Conservation (phyloP, 1,140 invertebrate genomes). For the Plectus sambesii region DNA sequence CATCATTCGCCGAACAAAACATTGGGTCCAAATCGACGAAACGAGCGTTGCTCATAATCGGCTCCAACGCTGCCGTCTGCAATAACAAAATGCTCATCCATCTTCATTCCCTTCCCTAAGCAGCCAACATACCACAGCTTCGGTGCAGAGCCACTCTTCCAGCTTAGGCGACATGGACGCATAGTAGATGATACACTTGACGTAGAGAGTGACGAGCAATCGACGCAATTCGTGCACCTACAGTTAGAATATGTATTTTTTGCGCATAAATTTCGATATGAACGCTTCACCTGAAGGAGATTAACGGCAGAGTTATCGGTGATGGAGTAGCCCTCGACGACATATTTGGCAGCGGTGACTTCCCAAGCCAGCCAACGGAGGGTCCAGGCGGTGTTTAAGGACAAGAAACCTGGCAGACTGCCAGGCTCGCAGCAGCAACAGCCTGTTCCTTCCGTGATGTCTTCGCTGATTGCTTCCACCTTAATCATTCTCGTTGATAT, state of each 20-base stretch:
- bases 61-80: constrained; percentile 57
- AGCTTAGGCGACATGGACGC: constrained; percentile 73
- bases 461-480: constrained; percentile 93
- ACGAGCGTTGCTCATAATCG: constrained; percentile 58
- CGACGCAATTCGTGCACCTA: constrained; percentile 81
- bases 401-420: constrained; percentile 73
- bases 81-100: constrained; percentile 5
- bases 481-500: too few relatives aligned
- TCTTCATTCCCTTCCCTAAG: constrained; percentile 60
- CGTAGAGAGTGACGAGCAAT: constrained; percentile 90
- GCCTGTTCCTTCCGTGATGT: constrained; percentile 52
- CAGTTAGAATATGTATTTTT: constrained; percentile 1
- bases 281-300: constrained; percentile 74
- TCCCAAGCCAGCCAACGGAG: constrained; percentile 97
- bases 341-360: constrained; percentile 79
- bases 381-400: constrained; percentile 85
- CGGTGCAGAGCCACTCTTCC: constrained; percentile 73
- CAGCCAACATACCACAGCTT: constrained; percentile 46
- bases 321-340: constrained; percentile 94
- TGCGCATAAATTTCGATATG: too few relatives aligned
- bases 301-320: constrained; percentile 90
- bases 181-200: constrained; percentile 97
- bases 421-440: constrained; percentile 86
- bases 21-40: constrained; percentile 87
- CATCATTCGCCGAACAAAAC: constrained; percentile 86